Evolutionary conservation across 2,888 invertebrate species (phyloP), one percentile per base, ranked within the genome.

Genomic region (Yponomeuta evonymella): DNA sequence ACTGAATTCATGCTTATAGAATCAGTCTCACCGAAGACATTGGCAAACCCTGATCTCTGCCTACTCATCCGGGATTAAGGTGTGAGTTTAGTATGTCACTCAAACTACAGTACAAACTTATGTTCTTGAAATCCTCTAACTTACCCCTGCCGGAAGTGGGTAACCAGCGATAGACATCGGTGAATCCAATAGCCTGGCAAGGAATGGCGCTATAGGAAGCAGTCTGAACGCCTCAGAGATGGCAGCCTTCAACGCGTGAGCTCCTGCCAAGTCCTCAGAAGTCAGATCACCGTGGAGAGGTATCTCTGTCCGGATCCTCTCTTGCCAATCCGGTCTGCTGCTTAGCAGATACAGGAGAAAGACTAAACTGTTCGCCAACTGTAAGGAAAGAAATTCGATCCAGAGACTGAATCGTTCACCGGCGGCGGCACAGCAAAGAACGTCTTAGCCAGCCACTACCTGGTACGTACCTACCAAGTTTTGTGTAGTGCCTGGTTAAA

Each of bases 361-460:
- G 5, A 96, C 94, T 71, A 97, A 84, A 48, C 96, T 96, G 84
- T 97, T 97, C 36, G 96, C 96, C 73, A 96, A 86, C 96, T 96
- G 91, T 67, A 43, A 43, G 43, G 43, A 43, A 43, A 43, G 1
- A 43, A 43, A 4, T 8, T 33, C 33, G 33, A 5, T 33, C 33
- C 2, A 33, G 5, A 33, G 33, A 33, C 33, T 1, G 1, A 0
- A 43, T 43, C 43, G 9, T 43, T 8, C 2, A 36, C 5, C 36
- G 36, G n/a, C n/a, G n/a, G n/a, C n/a, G n/a, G 36, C 36, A 36
- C 2, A 36, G 36, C 36, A 2, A 43, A 43, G 6, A 1, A 43
- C 9, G 6, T 6, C 6, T 43, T 8, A 43, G 8, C 8, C 43
- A 43, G 43, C 43, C 8, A 43, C 8, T 43, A 5, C 43, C 0